Base-by-base conservation (phyloP, 2,113 vertebrate genomes). In the Pogona vitticeps region DNA sequence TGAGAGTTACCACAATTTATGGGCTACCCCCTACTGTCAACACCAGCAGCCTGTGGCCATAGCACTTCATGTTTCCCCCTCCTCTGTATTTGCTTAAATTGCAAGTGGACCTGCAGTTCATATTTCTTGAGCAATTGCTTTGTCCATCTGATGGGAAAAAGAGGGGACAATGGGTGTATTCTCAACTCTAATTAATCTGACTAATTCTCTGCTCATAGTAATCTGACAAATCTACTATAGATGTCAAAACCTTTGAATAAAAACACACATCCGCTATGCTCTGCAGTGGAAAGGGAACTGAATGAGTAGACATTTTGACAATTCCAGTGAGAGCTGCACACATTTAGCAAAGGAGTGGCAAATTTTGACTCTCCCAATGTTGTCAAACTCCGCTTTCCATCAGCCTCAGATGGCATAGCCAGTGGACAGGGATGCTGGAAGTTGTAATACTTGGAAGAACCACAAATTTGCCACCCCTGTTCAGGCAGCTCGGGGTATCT, bases 51-150 rank as follows among this genome's bases (percentile, higher is more conserved):
- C 79, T 73, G 21, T 9, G 76, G 1, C 38, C 28, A 31, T 68
- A 0, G 0, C 0, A 0, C 0, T 1, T 33, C 40, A 46, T 80
- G 63, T 36, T 56, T 81, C 71, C 81, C 15, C 59, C 36, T 17
- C 33, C 42, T 68, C 18, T 46, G 20, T 31, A 86, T 81, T 77
- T 65, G 40, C 67, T 38, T 68, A 20, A 67, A 78, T 31, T 52
- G 2, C 5, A 86, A 76, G 77, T 59, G 38, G 68, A 0, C 52
- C 65, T 65, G 77, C 33, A 1, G 46, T 26, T 76, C 65, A 31
- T 46, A 88, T 17, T 46, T n/a, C 15, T 28, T 52, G 13, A 36
- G 33, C 20, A 77, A 46, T 36, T 33, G 40, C 52, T 13, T n/a
- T 86, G 46, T 68, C 26, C 61, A 31, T 67, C 20, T 38, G 23